A percentile compares a stretch with the other conserved stretches of the same genome.
Evolutionary conservation across 64 coral and sea anemone species (phyloP).

Genomic region (Stylophora pistillata): DNA sequence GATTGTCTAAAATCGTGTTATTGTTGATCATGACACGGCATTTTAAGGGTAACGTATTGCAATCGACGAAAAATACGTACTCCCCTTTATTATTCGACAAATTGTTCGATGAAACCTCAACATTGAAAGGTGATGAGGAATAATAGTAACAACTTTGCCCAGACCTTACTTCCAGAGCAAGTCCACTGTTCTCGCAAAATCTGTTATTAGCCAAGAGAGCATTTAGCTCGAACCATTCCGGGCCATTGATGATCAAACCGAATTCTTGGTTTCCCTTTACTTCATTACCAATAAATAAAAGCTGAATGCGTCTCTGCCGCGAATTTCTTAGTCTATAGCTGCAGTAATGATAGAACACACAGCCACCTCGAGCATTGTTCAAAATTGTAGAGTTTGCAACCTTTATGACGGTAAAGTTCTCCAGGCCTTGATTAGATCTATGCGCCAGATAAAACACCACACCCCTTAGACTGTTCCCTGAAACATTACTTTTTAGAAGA

Average conservation of each 20-base stretch:
- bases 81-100: conserved; percentile 61
- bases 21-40: not conserved
- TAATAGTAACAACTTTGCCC: not conserved
- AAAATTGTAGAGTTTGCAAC: conserved; percentile 7
- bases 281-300: conserved; percentile 41
- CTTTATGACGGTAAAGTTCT: not conserved
- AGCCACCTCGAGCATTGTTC: conserved; percentile 8
- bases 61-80: conserved; percentile 64
- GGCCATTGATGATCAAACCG: conserved; percentile 35
- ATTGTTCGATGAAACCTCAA: conserved; percentile 41
- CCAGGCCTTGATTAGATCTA: not conserved
- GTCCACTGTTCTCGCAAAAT: conserved; percentile 51
- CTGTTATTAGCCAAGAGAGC: conserved; percentile 47
- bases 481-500: conserved; percentile 4
- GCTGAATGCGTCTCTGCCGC: conserved; percentile 9
- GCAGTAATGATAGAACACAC: not conserved
- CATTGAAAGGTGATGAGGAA: conserved; percentile 5
- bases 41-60: conserved; percentile 13
- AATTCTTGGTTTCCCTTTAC: conserved; percentile 38
- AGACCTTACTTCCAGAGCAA: conserved; percentile 20
- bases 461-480: conserved; percentile 7
- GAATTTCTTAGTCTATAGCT: not conserved
- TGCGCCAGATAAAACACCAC: not conserved
- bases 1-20: conserved; percentile 59
- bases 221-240: conserved; percentile 16